Base-by-base conservation (phyloP, 2,113 vertebrate genomes). In the Tetrax tetrax region DNA sequence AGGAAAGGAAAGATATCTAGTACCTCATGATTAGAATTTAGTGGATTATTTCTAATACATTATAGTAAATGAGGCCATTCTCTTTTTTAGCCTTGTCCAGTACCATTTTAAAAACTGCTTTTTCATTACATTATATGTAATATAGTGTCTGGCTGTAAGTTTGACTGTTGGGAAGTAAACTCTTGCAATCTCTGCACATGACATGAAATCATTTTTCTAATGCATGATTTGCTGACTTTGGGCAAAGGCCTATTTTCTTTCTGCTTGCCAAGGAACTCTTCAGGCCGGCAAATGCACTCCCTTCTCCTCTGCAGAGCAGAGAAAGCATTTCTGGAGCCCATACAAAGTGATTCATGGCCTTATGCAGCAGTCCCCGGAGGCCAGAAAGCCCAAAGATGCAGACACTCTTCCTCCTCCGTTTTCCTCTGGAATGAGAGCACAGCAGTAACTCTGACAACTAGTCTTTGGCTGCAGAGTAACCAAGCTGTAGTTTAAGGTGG, bases 361-460 rank as follows among this genome's bases (percentile, higher is more conserved):
- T 63, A 33, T 4, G 8, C 3, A 27, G 65, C 3, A 27, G 65
- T 82, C 91, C 81, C 57, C 0, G 0, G 70, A 83, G 85, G 85
- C 93, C 92, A 93, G 80, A 89, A 93, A 87, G 80, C 69, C 86
- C 86, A 84, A 87, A 91, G 94, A 95, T 68, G 65, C 77, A 78
- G 65, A 71, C 38, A 28, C 25, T 82, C n/a, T 92, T 81, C 83
- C 79, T 93, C 88, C 79, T 90, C 88, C 0, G 0, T 86, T 92
- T 78, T 81, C 83, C 80, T 82, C 72, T 94, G 86, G 87, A 94
- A 65, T 24, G 57, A 75, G 74, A 91, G 69, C 53, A 35, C 69
- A 93, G 92, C 94, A 79, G 92, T 78, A 79, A 87, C 77, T 84
- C 86, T 86, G 76, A 82, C 79, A 84, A 6, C 61, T 79, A 28